Conservation (phyloP, 1,140 invertebrate genomes). For the Ephestia elutella region DNA sequence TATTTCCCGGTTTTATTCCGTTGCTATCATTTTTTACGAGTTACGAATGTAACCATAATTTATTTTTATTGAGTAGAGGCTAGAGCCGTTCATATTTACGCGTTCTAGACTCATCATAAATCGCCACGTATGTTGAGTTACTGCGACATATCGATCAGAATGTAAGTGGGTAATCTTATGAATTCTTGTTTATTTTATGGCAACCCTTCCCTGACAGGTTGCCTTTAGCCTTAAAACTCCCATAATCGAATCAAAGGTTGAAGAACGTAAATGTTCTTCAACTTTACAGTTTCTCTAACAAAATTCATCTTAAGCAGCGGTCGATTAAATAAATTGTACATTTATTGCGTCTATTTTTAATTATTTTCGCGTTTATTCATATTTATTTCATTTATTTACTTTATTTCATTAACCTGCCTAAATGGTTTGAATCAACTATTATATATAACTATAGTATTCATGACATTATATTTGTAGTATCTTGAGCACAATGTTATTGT, state of each 20-base stretch:
- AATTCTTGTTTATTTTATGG: constrained; percentile 2
- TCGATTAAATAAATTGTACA: too few species aligned
- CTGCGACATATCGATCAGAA: constrained; percentile 6
- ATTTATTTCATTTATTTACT: too few species aligned
- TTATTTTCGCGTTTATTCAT: neutral
- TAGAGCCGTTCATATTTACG: constrained; percentile 7
- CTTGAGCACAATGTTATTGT: too few species aligned
- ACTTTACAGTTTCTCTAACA: too few species aligned
- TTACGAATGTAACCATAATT: constrained; percentile 6
- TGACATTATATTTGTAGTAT: too few species aligned
- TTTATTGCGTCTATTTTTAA: neutral
- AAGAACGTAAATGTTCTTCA: too few species aligned
- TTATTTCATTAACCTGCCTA: too few species aligned
- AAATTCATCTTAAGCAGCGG: too few species aligned
- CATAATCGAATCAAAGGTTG: too few species aligned
- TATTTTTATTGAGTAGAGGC: constrained; percentile 9
- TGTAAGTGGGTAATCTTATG: constrained; percentile 7
- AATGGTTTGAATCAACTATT: too few species aligned
- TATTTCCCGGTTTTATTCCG: constrained; percentile 7
- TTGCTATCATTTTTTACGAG: constrained; percentile 8
- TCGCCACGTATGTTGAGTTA: neutral
- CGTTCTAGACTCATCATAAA: constrained; percentile 9
- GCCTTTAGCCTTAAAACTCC: neutral
- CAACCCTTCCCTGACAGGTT: neutral
- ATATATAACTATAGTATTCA: too few species aligned